Conservation (phyloP, 2,888 invertebrate genomes). For the Abscondita cerata region DNA sequence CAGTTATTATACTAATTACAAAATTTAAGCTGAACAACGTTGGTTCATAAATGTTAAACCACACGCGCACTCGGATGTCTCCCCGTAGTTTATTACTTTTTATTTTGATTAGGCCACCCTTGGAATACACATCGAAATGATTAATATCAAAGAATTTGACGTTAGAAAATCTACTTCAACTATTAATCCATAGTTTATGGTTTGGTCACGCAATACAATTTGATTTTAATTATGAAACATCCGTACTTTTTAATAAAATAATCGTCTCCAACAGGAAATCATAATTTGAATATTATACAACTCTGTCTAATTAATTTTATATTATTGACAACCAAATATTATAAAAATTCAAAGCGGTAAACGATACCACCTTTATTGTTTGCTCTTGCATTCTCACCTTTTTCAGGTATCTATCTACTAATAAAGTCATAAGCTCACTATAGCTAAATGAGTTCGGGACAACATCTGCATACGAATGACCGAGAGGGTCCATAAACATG, state of each 20-base stretch:
- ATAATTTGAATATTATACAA: neutral
- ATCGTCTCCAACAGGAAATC: neutral
- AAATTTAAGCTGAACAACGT: neutral
- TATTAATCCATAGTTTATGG: constrained; percentile 5
- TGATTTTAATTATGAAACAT: constrained; percentile 6
- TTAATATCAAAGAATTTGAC: constrained; percentile 7
- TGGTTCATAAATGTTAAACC: constrained; percentile 8
- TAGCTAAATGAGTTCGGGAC: constrained; percentile 30
- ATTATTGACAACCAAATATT: neutral
- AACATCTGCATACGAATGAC: constrained; percentile 53
- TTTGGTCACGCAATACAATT: constrained; percentile 5
- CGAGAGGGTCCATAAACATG: constrained; percentile 52
- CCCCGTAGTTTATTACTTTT: constrained; percentile 6
- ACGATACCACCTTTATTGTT: constrained; percentile 24
- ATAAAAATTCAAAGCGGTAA: neutral
- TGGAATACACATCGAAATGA: constrained; percentile 7
- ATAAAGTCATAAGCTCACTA: constrained; percentile 50
- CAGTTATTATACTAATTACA: constrained; percentile 10
- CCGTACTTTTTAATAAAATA: constrained; percentile 4
- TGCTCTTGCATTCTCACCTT: constrained; percentile 36
- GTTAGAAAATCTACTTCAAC: constrained; percentile 2
- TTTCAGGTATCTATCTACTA: constrained; percentile 39
- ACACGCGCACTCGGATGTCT: constrained; percentile 6
- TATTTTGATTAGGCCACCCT: constrained; percentile 10
- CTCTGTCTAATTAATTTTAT: constrained; percentile 1